Conservation (phyloP, 2,113 vertebrate species). For the Orthochromis indermauri region DNA sequence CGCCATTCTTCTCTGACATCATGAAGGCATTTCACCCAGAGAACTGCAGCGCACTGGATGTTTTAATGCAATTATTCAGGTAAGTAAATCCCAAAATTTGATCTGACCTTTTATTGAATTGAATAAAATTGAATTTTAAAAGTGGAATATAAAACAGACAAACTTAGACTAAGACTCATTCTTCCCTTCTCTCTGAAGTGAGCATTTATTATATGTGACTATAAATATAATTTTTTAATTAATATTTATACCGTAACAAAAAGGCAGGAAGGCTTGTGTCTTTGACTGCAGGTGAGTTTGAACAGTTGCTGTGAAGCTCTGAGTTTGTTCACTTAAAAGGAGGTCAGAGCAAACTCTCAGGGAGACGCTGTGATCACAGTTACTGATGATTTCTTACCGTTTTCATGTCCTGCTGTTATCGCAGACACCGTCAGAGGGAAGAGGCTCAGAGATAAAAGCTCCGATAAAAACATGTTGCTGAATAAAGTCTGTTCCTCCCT, state of each 20-base stretch:
- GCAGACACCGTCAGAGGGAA: neutral
- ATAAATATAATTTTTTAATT: accelerated
- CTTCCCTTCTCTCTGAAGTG: neutral
- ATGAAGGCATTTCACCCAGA: neutral
- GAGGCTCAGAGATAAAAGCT: neutral
- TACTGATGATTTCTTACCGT: neutral
- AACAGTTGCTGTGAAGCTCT: neutral
- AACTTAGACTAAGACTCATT: neutral
- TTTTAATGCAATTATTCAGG: neutral
- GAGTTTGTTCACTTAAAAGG: neutral
- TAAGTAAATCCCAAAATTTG: neutral
- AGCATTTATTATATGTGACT: neutral
- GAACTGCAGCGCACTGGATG: accelerated
- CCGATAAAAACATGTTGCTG: neutral
- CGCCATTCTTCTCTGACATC: neutral
- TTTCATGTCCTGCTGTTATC: neutral
- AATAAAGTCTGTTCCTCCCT: neutral
- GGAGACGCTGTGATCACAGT: neutral
- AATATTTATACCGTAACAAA: neutral
- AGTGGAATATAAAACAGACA: neutral
- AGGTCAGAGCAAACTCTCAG: accelerated
- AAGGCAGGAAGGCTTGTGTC: neutral
- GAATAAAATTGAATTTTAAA: accelerated
- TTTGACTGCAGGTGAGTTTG: accelerated
- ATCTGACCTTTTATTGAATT: neutral